phyloP scores from a whole-genome alignment of 2,797 vertebrate species.

The Chiloscyllium punctatum region DNA sequence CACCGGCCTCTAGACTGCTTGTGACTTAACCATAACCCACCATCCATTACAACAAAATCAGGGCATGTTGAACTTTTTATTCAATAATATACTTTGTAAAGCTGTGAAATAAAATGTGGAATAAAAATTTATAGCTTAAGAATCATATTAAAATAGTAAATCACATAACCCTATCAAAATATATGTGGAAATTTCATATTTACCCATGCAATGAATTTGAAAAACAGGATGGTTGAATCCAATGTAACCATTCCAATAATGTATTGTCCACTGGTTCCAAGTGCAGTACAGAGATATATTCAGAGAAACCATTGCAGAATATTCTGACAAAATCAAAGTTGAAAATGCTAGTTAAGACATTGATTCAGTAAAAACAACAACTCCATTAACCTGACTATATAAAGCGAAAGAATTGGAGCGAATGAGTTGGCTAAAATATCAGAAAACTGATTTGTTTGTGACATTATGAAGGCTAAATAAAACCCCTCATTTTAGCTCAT shows the following conservation, averaged over 20 bases:
- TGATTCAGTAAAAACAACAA: not conserved
- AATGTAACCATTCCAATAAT: constrained; percentile 67
- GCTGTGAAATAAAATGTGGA: not conserved
- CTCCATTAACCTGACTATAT: not conserved
- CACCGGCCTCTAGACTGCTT: too few species aligned
- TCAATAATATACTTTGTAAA: not conserved
- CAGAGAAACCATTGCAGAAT: constrained; percentile 55
- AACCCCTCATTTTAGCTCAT: not conserved
- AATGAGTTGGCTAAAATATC: not conserved
- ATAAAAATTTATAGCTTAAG: not conserved
- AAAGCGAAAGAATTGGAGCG: not conserved
- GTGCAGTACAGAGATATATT: constrained; percentile 44
- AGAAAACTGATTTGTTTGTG: not conserved
- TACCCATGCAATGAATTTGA: constrained; percentile 54
- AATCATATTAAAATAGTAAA: not conserved
- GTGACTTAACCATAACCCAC: too few species aligned
- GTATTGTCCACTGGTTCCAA: constrained; percentile 47
- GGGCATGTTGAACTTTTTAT: not conserved
- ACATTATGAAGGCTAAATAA: not conserved
- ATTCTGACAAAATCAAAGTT: constrained; percentile 54
- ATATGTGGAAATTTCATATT: constrained; percentile 3
- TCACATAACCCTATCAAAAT: not conserved
- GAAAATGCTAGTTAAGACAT: constrained; percentile 37
- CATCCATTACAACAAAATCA: not conserved
- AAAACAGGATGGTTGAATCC: constrained; percentile 64